Evolutionary conservation across 1,140 invertebrate genomes (phyloP).

Genomic region (Penaeus japonicus): DNA sequence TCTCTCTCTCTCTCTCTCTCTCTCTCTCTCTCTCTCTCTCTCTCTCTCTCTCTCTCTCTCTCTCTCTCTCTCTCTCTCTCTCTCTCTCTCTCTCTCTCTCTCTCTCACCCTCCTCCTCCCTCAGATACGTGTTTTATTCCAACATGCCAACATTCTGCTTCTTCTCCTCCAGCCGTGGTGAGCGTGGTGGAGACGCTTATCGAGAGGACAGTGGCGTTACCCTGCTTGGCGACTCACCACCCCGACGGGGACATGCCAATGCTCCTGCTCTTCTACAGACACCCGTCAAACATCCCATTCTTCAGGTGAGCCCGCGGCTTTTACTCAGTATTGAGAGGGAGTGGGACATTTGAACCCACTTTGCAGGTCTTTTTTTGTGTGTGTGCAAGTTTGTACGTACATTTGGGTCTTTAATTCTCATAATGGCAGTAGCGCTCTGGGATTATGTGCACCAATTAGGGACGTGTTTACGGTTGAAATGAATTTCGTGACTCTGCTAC

Average conservation of each 20-base stretch:
- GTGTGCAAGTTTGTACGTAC: no score
- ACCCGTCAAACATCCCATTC: conserved; percentile 57
- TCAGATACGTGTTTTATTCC: not conserved
- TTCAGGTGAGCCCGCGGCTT: conserved; percentile 14
- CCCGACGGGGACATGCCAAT: conserved; percentile 49
- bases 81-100: conserved; percentile 4
- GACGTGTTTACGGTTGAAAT: no score
- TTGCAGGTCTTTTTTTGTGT: no score
- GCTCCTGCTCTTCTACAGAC: conserved; percentile 54
- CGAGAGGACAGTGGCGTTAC: conserved; percentile 48
- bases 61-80: conserved; percentile 9
- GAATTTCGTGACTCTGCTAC: no score
- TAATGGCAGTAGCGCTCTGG: no score
- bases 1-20: not conserved
- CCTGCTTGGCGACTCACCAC: conserved; percentile 48
- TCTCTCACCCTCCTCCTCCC: not conserved
- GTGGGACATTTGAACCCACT: no score
- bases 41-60: conserved; percentile 26
- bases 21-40: not conserved
- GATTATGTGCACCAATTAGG: no score
- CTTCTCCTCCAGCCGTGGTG: conserved; percentile 44
- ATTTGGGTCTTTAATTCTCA: no score
- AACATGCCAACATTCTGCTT: not conserved
- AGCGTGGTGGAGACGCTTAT: conserved; percentile 51
- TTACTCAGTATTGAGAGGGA: no score